Conservation (phyloP, 2,797 vertebrate species). For the Pseudocheirus occidentalis region DNA sequence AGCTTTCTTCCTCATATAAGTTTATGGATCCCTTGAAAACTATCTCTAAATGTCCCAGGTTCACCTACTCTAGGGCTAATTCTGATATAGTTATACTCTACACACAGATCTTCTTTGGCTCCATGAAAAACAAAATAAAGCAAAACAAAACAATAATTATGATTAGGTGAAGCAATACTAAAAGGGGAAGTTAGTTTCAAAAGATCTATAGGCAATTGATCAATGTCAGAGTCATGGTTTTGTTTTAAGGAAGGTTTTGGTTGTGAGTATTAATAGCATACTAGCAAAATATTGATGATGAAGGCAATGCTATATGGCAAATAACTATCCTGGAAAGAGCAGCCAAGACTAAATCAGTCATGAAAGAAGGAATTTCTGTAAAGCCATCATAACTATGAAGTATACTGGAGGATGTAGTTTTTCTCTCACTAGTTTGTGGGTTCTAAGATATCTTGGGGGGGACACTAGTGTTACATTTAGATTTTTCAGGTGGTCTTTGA, state of each 20-base stretch:
- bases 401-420: not conserved
- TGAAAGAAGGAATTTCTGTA: constrained; percentile 12
- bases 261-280: not conserved
- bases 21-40: not conserved
- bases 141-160: not conserved
- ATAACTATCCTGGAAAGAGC: not conserved
- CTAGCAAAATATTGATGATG: not conserved
- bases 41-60: not conserved
- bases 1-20: not conserved
- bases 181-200: not conserved
- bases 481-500: not conserved
- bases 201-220: not conserved
- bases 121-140: not conserved
- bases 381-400: not conserved
- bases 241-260: not conserved
- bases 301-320: not conserved
- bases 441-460: constrained; percentile 27
- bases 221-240: not conserved
- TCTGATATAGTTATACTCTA: not conserved
- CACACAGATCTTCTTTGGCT: not conserved
- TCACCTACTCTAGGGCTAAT: not conserved
- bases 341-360: not conserved
- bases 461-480: constrained; percentile 9
- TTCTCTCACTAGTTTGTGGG: constrained; percentile 3
- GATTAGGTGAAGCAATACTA: not conserved